Evolutionary conservation across 2,113 vertebrate genomes (phyloP), one percentile per base, ranked within the genome.

Genomic region (Grammomys dolichurus): DNA sequence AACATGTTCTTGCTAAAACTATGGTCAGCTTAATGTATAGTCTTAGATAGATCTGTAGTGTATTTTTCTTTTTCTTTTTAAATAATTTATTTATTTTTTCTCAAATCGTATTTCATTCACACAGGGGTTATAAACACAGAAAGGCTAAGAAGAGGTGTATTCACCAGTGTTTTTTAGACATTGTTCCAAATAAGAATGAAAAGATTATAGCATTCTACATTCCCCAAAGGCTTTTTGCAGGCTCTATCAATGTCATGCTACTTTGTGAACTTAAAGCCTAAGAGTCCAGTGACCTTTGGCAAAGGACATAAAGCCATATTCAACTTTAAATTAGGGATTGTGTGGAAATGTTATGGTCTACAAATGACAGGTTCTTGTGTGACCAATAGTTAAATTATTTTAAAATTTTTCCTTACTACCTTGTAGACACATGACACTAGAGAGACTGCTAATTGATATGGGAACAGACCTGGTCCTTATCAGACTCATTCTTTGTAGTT

Each of bases 361-460:
- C 28, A 89, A 91, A 90, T 8, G 31, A 43, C 67, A 85, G 58
- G 36, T 19, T 90, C 14, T 46, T 73, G 0, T 22, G 2, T 86
- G 78, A 33, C 89, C 58, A 87, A 26, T 48, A 84, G 70, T 95
- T 91, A 51, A 93, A 77, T 91, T 56, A 58, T 81, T 94, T 92
- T 76, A 0, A 14, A 89, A 72, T 58, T 20, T 10, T 90, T 51
- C 87, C 20, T 90, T 33, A 65, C 3, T 26, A 89, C n/a, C 36
- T 75, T 90, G 5, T 1, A 80, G 65, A 11, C 51, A 48, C 77
- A 48, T 87, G 33, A 36, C 31, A 80, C n/a, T 40, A 91, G 12
- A 96, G 14, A 86, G 73, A 51, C 17, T 85, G 51, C 6, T 33
- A 58, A 80, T 93, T 95, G 17, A 80, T 8, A 92, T 31, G 63